Conservation (phyloP, 2,888 invertebrate species). For the Tanypteryx hageni region DNA sequence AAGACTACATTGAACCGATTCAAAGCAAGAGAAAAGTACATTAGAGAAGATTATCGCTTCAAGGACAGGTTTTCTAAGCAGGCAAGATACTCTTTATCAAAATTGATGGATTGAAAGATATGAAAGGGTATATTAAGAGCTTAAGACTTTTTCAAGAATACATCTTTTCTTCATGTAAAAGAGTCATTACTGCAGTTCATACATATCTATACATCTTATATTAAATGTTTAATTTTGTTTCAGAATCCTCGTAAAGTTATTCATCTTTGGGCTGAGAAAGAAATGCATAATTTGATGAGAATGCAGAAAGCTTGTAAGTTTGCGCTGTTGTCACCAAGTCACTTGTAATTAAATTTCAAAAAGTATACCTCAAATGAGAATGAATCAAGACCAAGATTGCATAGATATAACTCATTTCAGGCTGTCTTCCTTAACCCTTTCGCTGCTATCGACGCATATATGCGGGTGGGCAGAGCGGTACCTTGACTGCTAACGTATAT, state of each 20-base stretch:
- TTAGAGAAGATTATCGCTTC: slow-evolving; percentile 79
- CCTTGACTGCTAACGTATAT: too few relatives aligned
- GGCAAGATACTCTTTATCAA: slow-evolving; percentile 60
- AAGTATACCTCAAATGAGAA: too few relatives aligned
- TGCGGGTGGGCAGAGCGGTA: too few relatives aligned
- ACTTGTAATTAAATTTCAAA: too few relatives aligned
- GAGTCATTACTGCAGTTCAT: neutral
- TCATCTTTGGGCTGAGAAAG: slow-evolving; percentile 81
- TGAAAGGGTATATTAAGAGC: neutral
- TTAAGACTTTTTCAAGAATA: neutral
- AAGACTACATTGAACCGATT: slow-evolving; percentile 80
- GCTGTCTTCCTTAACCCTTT: too few relatives aligned
- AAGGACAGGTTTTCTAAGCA: slow-evolving; percentile 77
- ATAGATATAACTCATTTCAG: too few relatives aligned
- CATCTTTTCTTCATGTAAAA: neutral
- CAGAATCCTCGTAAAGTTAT: slow-evolving; percentile 78
- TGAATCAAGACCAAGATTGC: too few relatives aligned
- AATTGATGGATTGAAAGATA: neutral
- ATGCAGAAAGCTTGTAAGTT: slow-evolving; percentile 71
- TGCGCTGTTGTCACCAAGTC: too few relatives aligned
- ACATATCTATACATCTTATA: neutral
- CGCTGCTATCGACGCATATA: too few relatives aligned
- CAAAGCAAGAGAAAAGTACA: slow-evolving; percentile 78
- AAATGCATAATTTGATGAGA: slow-evolving; percentile 78
- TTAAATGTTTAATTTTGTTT: slow-evolving; percentile 30